Evolutionary conservation across 2,888 invertebrate genomes (phyloP).

Genomic region (Drosophila yooni): DNA sequence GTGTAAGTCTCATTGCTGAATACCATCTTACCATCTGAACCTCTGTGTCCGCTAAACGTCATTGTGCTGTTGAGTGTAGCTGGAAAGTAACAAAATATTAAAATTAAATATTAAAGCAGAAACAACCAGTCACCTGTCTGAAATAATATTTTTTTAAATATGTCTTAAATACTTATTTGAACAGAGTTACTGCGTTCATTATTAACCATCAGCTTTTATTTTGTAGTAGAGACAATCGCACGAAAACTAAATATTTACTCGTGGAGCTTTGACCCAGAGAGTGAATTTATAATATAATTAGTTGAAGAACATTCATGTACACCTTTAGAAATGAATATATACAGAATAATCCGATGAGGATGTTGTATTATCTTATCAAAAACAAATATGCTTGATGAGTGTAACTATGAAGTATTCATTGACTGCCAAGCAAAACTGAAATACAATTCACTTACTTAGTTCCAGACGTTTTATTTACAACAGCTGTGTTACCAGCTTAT

Average conservation of each 20-base stretch:
- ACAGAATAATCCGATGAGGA: neutral
- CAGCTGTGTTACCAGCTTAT: neutral
- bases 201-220: neutral
- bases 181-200: neutral
- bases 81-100: constrained; percentile 2
- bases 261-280: neutral
- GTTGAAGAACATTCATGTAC: neutral
- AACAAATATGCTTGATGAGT: neutral
- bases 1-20: constrained; percentile 44
- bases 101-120: neutral
- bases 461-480: no score
- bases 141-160: neutral
- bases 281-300: neutral
- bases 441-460: neutral
- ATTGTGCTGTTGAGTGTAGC: constrained; percentile 33
- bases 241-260: neutral
- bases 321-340: neutral
- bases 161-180: neutral
- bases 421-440: neutral
- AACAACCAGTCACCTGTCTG: constrained; percentile 17
- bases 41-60: constrained; percentile 48
- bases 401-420: neutral
- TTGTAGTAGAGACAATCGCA: neutral
- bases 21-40: constrained; percentile 31
- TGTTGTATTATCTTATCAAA: neutral